A percentile compares a stretch with the other conserved stretches of the same genome.
These are phyloP conservation scores for Apis mellifera DNA, from an alignment of 1,140 invertebrate genomes.

Conservation along the genomic window Amel_HAv3.1 CM009931.2:11230001-11230500, in stretches of 20 bases:
- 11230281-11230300: not conserved
- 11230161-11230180: too few species aligned
- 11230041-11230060: too few species aligned
- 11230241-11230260: not conserved
- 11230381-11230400: too few species aligned
- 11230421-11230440: not conserved
- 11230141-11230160: too few species aligned
- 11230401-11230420: not conserved
- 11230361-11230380: not conserved
- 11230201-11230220: not conserved
- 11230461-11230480: not conserved
- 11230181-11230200: not conserved
- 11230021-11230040: too few species aligned
- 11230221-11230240: not conserved
- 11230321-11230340: not conserved
- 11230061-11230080: too few species aligned
- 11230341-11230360: not conserved
- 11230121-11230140: too few species aligned
- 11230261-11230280: not conserved
- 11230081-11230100: too few species aligned
- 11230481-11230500: not conserved
- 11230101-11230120: too few species aligned
- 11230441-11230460: not conserved
- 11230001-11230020: too few species aligned
- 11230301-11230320: not conserved